phyloP scores from a whole-genome alignment of 2,888 invertebrate species.

The Nasonia oneida region DNA sequence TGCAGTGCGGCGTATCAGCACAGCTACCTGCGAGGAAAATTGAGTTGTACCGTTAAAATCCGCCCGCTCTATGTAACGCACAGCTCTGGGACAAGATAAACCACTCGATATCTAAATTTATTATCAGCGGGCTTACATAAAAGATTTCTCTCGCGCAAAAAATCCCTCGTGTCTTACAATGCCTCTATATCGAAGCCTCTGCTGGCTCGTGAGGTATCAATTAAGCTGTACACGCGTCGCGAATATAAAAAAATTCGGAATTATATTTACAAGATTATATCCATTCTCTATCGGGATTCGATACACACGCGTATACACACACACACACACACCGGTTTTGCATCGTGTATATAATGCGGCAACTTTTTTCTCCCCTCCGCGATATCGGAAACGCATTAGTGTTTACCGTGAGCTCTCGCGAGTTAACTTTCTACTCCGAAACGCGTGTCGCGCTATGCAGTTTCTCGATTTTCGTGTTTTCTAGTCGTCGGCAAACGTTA shows the following conservation, averaged over 20 bases:
- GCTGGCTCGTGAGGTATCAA: slow-evolving; percentile 33
- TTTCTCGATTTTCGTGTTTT: slow-evolving; percentile 57
- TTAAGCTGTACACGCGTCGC: not conserved
- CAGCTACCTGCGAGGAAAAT: not conserved
- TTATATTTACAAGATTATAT: slow-evolving; percentile 21
- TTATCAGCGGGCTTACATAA: not conserved
- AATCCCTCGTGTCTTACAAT: too few species aligned
- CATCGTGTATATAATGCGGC: slow-evolving; percentile 20
- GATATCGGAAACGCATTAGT: slow-evolving; percentile 55
- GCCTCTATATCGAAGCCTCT: too few species aligned
- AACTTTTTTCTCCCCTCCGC: slow-evolving; percentile 32
- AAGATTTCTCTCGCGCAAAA: not conserved
- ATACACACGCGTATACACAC: not conserved
- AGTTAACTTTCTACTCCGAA: slow-evolving; percentile 59
- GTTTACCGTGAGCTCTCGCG: slow-evolving; percentile 18
- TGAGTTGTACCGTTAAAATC: not conserved
- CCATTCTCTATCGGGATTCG: not conserved
- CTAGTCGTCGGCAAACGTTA: not conserved
- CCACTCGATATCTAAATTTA: not conserved
- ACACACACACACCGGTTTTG: slow-evolving; percentile 44
- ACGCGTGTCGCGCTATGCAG: slow-evolving; percentile 48
- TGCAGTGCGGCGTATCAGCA: not conserved
- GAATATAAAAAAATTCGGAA: not conserved
- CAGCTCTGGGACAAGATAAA: not conserved
- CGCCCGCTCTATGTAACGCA: not conserved